phyloP scores from a whole-genome alignment of 2,797 vertebrate genomes.

The Clarias laeviceps region DNA sequence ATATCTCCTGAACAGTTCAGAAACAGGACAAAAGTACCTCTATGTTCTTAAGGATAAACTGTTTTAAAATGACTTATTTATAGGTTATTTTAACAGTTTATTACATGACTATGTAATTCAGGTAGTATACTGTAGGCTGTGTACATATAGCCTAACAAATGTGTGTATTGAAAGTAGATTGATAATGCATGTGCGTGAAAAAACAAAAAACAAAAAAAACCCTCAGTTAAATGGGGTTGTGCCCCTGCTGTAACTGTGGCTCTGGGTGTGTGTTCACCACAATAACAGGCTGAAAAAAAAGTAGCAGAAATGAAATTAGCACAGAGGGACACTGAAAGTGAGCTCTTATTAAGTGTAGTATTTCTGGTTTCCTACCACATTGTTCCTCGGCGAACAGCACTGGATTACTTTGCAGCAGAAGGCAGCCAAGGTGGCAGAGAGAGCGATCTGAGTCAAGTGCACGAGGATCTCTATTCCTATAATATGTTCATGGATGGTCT shows the following conservation, averaged over 20 bases:
- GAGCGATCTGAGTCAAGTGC: background rate
- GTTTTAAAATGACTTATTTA: too few species aligned
- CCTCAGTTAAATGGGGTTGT: background rate
- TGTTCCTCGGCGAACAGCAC: constrained; percentile 36
- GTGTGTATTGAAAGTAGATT: background rate
- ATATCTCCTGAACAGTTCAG: too few species aligned
- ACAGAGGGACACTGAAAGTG: background rate
- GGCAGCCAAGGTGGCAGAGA: constrained; percentile 47
- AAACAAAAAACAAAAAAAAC: background rate
- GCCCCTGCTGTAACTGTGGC: constrained; percentile 44
- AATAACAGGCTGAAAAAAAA: constrained; percentile 70
- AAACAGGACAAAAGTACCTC: too few species aligned
- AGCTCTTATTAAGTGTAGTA: background rate
- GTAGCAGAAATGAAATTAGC: constrained; percentile 1
- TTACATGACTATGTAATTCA: background rate
- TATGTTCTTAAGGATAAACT: too few species aligned
- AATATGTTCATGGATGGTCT: background rate
- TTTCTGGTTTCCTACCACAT: constrained; percentile 38
- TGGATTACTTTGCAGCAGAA: constrained; percentile 55
- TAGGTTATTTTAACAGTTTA: too few species aligned
- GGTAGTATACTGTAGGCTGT: background rate
- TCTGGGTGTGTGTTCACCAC: constrained; percentile 56
- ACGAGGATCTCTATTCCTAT: background rate
- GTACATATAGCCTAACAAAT: background rate
- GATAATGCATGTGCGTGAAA: background rate